Evolutionary conservation across 2,113 vertebrate species (phyloP), one percentile per base, ranked within the genome.

Genomic region (Hemiprocne comata): DNA sequence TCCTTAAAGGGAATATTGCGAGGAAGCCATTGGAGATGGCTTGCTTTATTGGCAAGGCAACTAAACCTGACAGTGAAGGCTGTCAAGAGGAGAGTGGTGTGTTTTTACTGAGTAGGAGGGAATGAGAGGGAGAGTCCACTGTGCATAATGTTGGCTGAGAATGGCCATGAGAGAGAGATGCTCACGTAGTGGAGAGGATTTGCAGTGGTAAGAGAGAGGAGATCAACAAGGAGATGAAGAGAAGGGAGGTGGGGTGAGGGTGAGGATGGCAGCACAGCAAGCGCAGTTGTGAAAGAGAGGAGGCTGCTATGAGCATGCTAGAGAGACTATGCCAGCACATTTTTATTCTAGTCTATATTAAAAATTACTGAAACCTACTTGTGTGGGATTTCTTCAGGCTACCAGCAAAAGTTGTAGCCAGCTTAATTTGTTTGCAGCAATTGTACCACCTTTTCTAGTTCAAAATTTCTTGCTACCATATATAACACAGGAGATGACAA

Each of bases 1-100:
- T 93, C 84, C 82, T 95, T 94, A 94, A 94, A 94, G 80, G 57
- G 80, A 93, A 57, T 61, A 61, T 69, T 96, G 42, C 85, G 81
- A 86, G 86, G 85, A 95, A 96, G 57, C 50, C 42, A 78, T 96
- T 95, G 87, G 89, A 95, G 78, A 89, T 73, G 51, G 10, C 55
- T 97, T 97, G 89, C 29, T 79, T 96, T 95, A 93, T 95, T 89
- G 95, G 77, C 93, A 96, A 90, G 60, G 54, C 62, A 94, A 38
- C 74, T 85, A 71, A 92, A 93, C 36, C 81, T 87, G 73, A 93
- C 89, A 92, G 62, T 26, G 75, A 91, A 88, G 60, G 82, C 87
- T 72, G 81, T 92, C 87, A 75, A 76, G 85, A 72, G 85, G 64
- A 90, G 64, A 80, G 55, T 67, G 67, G 55, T 85, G 81, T 85